Conservation (phyloP, 2,113 vertebrate species). For the Bufo bufo region DNA sequence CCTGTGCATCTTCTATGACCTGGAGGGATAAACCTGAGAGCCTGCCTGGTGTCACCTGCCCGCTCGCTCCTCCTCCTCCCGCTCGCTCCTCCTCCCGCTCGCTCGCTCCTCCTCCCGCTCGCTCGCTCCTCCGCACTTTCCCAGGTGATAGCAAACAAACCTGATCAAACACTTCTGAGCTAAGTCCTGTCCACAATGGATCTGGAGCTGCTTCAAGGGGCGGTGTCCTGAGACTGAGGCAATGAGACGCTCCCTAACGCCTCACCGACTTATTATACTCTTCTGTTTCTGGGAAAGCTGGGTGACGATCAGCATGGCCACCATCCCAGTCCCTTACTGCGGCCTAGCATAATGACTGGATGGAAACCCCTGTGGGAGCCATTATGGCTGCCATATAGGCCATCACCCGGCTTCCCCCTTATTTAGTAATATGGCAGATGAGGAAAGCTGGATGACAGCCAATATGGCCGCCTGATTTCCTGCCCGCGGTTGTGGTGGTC, state of each 20-base stretch:
- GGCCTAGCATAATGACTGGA: no score
- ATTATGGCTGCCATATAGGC: no score
- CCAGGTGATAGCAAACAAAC: neutral
- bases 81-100: neutral
- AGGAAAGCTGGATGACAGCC: no score
- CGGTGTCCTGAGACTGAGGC: neutral
- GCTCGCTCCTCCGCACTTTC: neutral
- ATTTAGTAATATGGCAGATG: no score
- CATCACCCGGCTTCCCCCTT: neutral
- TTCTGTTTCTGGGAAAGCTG: neutral
- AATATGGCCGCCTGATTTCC: no score
- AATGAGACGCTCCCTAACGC: neutral
- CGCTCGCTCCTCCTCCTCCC: neutral
- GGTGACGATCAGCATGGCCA: neutral
- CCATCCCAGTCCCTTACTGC: neutral
- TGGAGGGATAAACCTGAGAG: neutral
- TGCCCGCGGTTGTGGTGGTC: no score
- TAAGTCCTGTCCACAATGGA: neutral
- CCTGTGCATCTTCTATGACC: neutral
- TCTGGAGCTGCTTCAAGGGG: conserved; percentile 8
- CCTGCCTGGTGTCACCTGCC: neutral
- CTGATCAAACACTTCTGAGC: no score
- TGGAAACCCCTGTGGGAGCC: no score
- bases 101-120: neutral
- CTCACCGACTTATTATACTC: neutral